phyloP scores from a whole-genome alignment of 35 echinoderm and acorn worm species.

The Antedon bifida region DNA sequence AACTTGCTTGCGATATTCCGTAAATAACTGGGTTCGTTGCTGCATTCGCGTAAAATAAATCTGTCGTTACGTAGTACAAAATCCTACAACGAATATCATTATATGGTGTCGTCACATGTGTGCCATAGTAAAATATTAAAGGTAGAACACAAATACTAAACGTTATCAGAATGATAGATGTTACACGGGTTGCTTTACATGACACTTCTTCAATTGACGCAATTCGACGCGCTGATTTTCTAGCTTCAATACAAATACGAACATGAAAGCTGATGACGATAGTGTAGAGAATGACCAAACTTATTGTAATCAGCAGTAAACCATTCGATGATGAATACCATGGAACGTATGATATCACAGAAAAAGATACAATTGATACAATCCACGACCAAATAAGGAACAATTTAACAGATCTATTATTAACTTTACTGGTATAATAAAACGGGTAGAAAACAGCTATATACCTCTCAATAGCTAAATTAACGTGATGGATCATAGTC shows the following conservation, averaged over 20 bases:
- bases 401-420: neutral
- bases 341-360: neutral
- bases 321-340: neutral
- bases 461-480: neutral
- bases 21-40: neutral
- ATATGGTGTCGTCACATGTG: neutral
- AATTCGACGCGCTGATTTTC: neutral
- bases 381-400: neutral
- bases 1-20: neutral
- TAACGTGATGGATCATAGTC: neutral
- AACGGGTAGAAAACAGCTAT: neutral
- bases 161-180: neutral
- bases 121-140: neutral
- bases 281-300: neutral
- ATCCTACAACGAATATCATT: neutral
- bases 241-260: neutral
- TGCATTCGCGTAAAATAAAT: neutral
- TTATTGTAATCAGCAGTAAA: neutral
- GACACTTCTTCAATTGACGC: neutral
- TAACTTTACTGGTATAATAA: neutral
- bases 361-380: neutral
- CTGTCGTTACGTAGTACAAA: neutral
- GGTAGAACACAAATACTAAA: neutral
- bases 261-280: neutral
- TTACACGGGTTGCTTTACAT: neutral